Evolutionary conservation across 2,797 vertebrate genomes (phyloP).

Genomic region (Urocyon cinereoargenteus): DNA sequence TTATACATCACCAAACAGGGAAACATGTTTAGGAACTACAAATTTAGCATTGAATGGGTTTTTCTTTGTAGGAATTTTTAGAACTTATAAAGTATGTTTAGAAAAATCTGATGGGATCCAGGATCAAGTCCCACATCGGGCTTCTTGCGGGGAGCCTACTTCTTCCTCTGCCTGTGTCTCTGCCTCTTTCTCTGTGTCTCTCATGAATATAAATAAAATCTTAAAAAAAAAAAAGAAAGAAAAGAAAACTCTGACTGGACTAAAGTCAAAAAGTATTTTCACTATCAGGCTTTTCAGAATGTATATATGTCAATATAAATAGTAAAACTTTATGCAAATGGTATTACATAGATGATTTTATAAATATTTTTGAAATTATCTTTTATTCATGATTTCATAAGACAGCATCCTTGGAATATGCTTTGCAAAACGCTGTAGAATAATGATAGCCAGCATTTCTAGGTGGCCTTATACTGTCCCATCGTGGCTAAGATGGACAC

Average conservation of each 20-base stretch:
- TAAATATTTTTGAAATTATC: neutral
- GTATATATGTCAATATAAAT: neutral
- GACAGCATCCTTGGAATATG: neutral
- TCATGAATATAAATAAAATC: no score
- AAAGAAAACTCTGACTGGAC: neutral
- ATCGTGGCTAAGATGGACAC: neutral
- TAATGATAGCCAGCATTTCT: neutral
- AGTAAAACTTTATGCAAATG: neutral
- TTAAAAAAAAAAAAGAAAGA: no score
- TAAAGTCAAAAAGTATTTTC: neutral
- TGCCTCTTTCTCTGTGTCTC: no score
- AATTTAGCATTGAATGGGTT: neutral
- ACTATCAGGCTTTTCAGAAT: neutral
- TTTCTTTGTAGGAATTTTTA: neutral
- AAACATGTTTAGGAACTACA: neutral
- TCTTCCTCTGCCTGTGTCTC: no score
- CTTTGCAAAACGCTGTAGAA: neutral
- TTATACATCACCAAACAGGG: neutral
- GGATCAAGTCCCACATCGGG: no score
- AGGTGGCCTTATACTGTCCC: neutral
- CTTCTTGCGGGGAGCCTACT: no score
- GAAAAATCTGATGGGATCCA: neutral
- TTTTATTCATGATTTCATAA: neutral
- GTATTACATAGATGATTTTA: neutral
- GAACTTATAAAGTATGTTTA: neutral